These are phyloP conservation scores for Lanius ludovicianus DNA, from an alignment of 2,113 vertebrate genomes.

Conservation along the genomic window DNA sequence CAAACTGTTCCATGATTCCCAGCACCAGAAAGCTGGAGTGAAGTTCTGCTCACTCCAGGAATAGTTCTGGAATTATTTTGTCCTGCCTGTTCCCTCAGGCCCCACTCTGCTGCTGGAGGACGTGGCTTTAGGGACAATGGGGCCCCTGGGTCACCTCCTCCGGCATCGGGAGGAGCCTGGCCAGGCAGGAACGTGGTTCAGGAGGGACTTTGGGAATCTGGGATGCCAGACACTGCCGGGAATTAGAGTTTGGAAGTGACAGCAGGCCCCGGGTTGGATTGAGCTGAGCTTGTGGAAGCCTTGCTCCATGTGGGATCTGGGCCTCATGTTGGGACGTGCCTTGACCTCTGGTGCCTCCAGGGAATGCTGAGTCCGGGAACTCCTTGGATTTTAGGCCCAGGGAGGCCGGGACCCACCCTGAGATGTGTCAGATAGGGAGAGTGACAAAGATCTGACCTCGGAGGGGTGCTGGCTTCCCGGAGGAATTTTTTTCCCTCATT, in stretches of 20 bases:
- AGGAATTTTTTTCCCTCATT: background rate
- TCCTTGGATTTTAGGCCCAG: background rate
- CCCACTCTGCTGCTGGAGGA: background rate
- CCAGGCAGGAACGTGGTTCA: background rate
- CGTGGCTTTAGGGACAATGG: too few species aligned
- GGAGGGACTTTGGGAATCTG: background rate
- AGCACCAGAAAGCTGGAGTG: background rate
- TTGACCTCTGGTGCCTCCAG: background rate
- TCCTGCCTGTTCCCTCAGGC: background rate
- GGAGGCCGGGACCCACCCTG: slow-evolving; percentile 12
- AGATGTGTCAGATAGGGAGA: slow-evolving; percentile 21
- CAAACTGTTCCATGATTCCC: background rate
- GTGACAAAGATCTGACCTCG: background rate
- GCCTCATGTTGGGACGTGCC: background rate
- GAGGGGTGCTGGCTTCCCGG: background rate
- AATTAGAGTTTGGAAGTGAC: background rate
- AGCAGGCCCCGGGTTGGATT: background rate
- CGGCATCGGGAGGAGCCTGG: background rate
- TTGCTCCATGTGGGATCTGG: background rate
- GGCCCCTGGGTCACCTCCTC: background rate
- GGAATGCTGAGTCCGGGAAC: slow-evolving; percentile 3
- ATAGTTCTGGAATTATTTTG: background rate
- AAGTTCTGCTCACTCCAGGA: background rate
- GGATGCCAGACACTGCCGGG: background rate
- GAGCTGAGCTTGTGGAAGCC: background rate